These are phyloP conservation scores for Tetragonula carbonaria DNA, from an alignment of 2,888 invertebrate species.

Conservation along the genomic window DNA sequence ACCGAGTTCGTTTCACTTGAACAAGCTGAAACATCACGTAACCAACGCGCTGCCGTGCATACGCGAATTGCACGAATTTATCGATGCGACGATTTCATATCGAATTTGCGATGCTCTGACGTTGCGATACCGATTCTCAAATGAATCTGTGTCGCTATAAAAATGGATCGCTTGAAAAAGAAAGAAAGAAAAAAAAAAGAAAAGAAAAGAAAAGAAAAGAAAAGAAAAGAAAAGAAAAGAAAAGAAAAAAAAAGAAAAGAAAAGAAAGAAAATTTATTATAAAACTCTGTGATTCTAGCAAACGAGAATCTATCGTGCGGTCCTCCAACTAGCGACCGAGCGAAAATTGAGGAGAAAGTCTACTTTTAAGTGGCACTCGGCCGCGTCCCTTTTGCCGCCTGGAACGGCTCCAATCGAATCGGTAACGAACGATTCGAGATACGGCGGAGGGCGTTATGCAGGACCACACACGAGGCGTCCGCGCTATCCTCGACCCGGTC, in stretches of 20 bases:
- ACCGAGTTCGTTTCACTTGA: constrained; percentile 52
- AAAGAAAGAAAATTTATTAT: neutral
- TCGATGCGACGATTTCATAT: constrained; percentile 29
- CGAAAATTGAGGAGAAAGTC: constrained; percentile 42
- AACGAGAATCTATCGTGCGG: neutral
- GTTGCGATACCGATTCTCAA: neutral
- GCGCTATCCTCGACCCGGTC: constrained; percentile 74
- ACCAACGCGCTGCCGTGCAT: constrained; percentile 41
- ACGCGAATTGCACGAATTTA: constrained; percentile 34
- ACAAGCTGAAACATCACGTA: constrained; percentile 53
- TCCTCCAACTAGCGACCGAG: neutral
- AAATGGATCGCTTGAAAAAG: neutral
- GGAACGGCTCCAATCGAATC: constrained; percentile 78
- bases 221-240: rapidly evolving
- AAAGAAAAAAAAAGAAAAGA: no score
- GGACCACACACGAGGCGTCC: constrained; percentile 81
- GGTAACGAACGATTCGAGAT: constrained; percentile 82
- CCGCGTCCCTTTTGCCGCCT: constrained; percentile 32
- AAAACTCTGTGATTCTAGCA: neutral
- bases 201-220: no score
- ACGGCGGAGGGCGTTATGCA: constrained; percentile 75
- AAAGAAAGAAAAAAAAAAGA: neutral
- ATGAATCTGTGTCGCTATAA: neutral
- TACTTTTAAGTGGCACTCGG: constrained; percentile 68
- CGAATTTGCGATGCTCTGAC: constrained; percentile 30